A percentile compares a stretch with the other conserved stretches of the same genome.
These are phyloP conservation scores for Thalassoma bifasciatum DNA, from an alignment of 2,113 vertebrate genomes.

Conservation along the genomic window DNA sequence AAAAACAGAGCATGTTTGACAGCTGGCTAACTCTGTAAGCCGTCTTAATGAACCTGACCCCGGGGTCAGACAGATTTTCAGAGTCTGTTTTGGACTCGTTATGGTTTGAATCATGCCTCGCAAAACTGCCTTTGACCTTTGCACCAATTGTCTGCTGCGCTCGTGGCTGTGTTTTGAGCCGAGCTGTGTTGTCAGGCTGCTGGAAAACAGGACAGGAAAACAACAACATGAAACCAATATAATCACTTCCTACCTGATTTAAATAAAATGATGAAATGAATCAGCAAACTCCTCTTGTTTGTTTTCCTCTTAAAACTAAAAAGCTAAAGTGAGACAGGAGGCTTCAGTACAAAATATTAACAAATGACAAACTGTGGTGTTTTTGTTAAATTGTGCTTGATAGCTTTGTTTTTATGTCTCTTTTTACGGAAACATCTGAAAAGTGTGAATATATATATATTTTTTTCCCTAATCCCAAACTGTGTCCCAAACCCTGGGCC, in stretches of 20 bases:
- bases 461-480: no score
- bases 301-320: not conserved
- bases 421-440: no score
- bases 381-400: no score
- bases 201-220: not conserved
- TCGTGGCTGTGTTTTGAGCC: conserved; percentile 12
- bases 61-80: conserved; percentile 52
- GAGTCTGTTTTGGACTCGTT: conserved; percentile 33
- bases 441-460: no score
- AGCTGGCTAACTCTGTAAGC: conserved; percentile 42
- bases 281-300: not conserved
- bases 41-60: conserved; percentile 45
- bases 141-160: conserved; percentile 18
- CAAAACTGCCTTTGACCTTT: conserved; percentile 51
- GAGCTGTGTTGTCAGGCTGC: not conserved
- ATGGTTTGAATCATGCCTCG: conserved; percentile 19
- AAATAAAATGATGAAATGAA: not conserved
- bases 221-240: not conserved
- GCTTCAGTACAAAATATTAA: not conserved
- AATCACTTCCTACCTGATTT: not conserved
- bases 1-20: conserved; percentile 38
- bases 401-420: no score
- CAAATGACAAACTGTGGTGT: not conserved
- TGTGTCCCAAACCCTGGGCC: no score
- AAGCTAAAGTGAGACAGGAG: not conserved